Base-by-base conservation (phyloP, 2,888 invertebrate species). In the Phortica okadai region DNA sequence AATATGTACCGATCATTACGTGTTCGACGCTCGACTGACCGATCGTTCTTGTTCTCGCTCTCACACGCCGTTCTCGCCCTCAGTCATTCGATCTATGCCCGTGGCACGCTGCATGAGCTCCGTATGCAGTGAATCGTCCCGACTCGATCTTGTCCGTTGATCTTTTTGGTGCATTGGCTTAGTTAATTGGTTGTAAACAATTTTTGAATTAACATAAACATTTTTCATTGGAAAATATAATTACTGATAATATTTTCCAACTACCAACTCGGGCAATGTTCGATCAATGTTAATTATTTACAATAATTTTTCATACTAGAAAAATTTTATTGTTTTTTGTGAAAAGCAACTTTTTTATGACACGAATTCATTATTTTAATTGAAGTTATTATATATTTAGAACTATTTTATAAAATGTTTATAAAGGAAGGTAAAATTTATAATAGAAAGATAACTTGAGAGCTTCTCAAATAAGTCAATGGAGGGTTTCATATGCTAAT, bases 151-250 rank as follows among this genome's bases (percentile, higher is more conserved):
- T 86, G 87, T 88, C 83, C 83, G 84, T 83, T 86, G 87, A 89
- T 89, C 89, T 89, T 89, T 88, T 84, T 87, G 86, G 83, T 83
- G 83, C 87, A 89, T 89, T 89, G 89, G 84, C 87, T 82, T 86
- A 84, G 86, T 89, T 89, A 89, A 89, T 89, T 89, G 87, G 85
- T 86, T 86, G 86, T 87, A 87, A 87, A 86, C 84, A 86, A 87
- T 85, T 86, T 86, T 86, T 84, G 86, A 84, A 87, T 86, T 86
- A 87, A 86, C 87, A 87, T 86, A 86, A 86, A 86, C 85, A 86
- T 87, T 85, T 87, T 87, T 86, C 85, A 86, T 86, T 83, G 87
- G 87, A 84, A 86, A 85, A 85, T 77, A 83, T 84, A 84, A 56
- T 56, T 56, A 56, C 56, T 16, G 2, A 56, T 33, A 33, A 33